Evolutionary conservation across 2,888 invertebrate species (phyloP).

Genomic region (Erebia palarica): DNA sequence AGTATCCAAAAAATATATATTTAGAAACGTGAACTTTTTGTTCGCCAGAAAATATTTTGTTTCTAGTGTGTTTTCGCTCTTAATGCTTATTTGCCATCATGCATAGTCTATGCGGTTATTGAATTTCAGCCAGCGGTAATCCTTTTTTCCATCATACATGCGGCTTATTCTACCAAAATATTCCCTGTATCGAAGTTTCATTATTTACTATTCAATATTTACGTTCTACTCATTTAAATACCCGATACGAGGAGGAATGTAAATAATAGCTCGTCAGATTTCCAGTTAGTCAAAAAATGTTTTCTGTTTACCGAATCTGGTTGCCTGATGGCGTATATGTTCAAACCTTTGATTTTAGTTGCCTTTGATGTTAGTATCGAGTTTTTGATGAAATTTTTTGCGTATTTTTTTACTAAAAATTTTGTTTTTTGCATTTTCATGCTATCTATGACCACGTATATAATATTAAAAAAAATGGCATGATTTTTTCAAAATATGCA

Average conservation of each 20-base stretch:
- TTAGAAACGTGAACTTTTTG: too few species aligned
- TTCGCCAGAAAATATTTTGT: too few species aligned
- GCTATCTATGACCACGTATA: too few species aligned
- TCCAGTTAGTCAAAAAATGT: conserved; percentile 31
- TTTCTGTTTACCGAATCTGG: conserved; percentile 32
- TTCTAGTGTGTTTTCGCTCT: too few species aligned
- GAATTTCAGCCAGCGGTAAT: conserved; percentile 33
- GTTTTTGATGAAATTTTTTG: conserved; percentile 17
- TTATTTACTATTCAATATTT: conserved; percentile 37
- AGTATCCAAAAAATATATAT: too few species aligned
- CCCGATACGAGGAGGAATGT: conserved; percentile 30
- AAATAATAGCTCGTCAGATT: conserved; percentile 36
- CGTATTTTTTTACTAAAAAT: conserved; percentile 4
- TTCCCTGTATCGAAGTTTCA: conserved; percentile 29
- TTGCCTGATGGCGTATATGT: conserved; percentile 27
- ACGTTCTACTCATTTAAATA: conserved; percentile 30
- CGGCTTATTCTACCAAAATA: conserved; percentile 31
- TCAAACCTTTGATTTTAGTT: conserved; percentile 22
- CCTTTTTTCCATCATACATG: conserved; percentile 36
- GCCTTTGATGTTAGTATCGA: conserved; percentile 30
- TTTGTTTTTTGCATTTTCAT: too few species aligned
- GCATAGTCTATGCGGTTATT: conserved; percentile 44
- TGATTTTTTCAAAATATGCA: too few species aligned
- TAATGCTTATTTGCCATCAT: conserved; percentile 42
- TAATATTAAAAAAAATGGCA: too few species aligned